phyloP scores from a whole-genome alignment of 2,113 vertebrate genomes.

The Pipa parva region DNA sequence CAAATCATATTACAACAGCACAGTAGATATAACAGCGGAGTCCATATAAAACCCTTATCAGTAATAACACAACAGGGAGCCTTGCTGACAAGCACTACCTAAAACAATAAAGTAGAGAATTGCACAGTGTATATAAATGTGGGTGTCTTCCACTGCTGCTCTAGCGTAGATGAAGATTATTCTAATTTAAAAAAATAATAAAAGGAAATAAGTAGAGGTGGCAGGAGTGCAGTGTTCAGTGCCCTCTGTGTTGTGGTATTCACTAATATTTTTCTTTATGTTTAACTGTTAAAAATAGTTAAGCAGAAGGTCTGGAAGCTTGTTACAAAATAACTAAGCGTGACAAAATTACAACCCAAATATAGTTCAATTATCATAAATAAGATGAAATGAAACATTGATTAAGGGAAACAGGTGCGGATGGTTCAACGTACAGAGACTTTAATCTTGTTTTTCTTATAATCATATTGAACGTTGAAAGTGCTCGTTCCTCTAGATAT shows the following conservation, averaged over 20 bases:
- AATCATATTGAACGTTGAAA: background rate
- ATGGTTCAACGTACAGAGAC: background rate
- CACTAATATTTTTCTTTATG: background rate
- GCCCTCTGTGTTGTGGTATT: background rate
- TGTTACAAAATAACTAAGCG: background rate
- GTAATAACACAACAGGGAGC: constrained; percentile 2
- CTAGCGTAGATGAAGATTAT: background rate
- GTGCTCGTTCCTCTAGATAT: background rate
- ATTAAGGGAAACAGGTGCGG: background rate
- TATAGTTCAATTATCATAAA: too few species aligned
- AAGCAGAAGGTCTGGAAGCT: background rate
- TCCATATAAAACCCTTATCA: background rate
- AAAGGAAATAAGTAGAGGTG: too few species aligned
- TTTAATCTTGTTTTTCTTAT: background rate
- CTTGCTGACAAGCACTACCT: background rate
- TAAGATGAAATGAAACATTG: too few species aligned
- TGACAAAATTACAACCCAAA: too few species aligned
- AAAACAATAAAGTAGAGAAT: constrained; percentile 2
- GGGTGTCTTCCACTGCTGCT: background rate
- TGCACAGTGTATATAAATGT: background rate
- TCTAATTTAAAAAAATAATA: background rate
- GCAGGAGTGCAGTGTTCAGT: background rate
- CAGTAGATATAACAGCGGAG: background rate
- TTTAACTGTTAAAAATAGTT: background rate
- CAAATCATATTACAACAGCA: background rate